phyloP scores from a whole-genome alignment of 2,113 vertebrate genomes.

The Thalassarche chlororhynchos region DNA sequence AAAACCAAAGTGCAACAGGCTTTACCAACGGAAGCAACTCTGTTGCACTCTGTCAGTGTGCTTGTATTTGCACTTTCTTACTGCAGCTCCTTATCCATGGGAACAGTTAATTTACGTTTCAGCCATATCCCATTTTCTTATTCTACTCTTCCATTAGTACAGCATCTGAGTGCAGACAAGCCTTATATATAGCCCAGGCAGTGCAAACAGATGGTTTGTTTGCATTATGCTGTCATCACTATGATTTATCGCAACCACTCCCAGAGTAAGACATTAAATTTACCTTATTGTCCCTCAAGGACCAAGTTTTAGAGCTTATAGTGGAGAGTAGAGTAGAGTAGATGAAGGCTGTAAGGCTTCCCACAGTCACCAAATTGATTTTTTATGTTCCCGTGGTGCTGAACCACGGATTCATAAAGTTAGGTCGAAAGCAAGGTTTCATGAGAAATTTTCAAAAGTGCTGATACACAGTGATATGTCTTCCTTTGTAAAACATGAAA shows the following conservation, averaged over 20 bases:
- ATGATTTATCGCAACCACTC: neutral
- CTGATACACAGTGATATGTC: neutral
- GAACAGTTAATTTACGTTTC: neutral
- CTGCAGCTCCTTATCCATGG: neutral
- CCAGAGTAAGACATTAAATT: neutral
- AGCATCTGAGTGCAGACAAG: neutral
- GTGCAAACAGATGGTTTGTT: neutral
- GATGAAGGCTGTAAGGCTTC: neutral
- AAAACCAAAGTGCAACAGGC: neutral
- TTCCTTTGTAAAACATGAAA: neutral
- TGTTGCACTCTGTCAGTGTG: neutral
- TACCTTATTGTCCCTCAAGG: neutral
- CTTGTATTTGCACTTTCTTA: neutral
- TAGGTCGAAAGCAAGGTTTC: neutral
- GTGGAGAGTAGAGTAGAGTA: neutral
- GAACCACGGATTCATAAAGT: neutral
- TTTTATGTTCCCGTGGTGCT: neutral
- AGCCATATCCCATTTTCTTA: neutral
- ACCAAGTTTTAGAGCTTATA: neutral
- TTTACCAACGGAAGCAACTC: neutral
- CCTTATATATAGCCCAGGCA: neutral
- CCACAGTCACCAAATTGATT: neutral
- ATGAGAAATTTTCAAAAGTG: neutral
- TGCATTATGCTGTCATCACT: neutral
- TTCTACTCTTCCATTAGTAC: neutral